Percentiles rank a stretch among this genome's conserved stretches.
Evolutionary conservation across 1,140 invertebrate genomes (phyloP).

Genomic region (Drosophila arawakana): DNA sequence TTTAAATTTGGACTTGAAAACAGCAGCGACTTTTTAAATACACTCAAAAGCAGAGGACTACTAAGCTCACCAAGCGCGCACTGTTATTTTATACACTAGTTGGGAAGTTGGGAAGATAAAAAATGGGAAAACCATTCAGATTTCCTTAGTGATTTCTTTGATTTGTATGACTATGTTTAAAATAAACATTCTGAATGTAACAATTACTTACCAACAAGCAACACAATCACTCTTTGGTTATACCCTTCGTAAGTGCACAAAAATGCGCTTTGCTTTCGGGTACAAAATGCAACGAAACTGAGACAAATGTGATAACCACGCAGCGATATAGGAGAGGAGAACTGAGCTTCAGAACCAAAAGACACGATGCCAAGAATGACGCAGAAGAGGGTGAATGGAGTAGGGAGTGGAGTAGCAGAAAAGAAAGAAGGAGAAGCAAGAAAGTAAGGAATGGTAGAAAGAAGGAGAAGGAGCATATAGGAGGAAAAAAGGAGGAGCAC

Average conservation of each 20-base stretch:
- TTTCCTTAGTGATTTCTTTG: no score
- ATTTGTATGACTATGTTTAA: no score
- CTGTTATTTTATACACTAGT: no score
- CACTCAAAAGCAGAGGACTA: background rate
- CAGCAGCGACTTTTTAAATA: background rate
- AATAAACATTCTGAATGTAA: no score
- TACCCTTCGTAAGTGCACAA: constrained; percentile 20
- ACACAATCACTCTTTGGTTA: background rate
- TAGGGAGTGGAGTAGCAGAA: no score
- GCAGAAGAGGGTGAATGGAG: no score
- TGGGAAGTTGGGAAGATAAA: no score
- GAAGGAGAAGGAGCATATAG: background rate
- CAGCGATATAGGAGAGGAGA: constrained; percentile 69
- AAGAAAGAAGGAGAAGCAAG: background rate
- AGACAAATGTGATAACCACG: constrained; percentile 82
- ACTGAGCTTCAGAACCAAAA: constrained; percentile 38
- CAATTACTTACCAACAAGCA: background rate
- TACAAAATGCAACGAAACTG: constrained; percentile 59
- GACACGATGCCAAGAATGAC: constrained; percentile 57
- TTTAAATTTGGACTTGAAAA: constrained; percentile 3
- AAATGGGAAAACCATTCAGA: no score
- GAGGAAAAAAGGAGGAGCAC: background rate
- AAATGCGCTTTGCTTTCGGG: constrained; percentile 21
- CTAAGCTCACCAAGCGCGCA: no score
- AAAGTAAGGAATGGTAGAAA: background rate